Percentiles rank a stretch among this genome's conserved stretches.
phyloP scores from a whole-genome alignment of 2,113 vertebrate species.

The Gasterosteus aculeatus region DNA sequence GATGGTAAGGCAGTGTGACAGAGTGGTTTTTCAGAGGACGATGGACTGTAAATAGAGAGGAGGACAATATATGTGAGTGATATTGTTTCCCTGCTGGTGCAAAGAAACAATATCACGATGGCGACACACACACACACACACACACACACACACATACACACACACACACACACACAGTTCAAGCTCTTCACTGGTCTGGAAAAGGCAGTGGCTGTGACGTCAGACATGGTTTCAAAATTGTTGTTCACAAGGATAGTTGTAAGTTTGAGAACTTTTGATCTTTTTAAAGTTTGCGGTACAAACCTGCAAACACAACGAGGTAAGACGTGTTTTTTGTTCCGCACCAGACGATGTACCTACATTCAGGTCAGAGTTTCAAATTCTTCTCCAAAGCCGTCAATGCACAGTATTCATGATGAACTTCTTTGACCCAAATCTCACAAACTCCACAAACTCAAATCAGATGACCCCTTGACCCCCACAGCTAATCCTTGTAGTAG shows the following conservation, averaged over 20 bases:
- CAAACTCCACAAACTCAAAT: conserved; percentile 13
- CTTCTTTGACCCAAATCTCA: background rate
- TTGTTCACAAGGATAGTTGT: background rate
- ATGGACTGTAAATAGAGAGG: conserved; percentile 73
- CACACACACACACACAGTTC: conserved; percentile 15
- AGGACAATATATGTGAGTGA: conserved; percentile 28
- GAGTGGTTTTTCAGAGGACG: conserved; percentile 58
- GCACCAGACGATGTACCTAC: background rate
- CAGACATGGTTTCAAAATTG: conserved; percentile 23
- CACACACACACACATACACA: conserved; percentile 18
- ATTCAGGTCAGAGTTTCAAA: background rate
- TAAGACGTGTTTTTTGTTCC: background rate
- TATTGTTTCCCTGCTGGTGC: conserved; percentile 29
- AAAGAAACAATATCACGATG: conserved; percentile 29
- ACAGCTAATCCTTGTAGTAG: conserved; percentile 27
- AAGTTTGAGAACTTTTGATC: background rate
- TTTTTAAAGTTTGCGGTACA: background rate
- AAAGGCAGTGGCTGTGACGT: conserved; percentile 10
- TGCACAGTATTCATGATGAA: background rate
- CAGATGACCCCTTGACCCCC: conserved; percentile 38
- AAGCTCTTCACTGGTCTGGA: conserved; percentile 28
- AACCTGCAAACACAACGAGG: background rate
- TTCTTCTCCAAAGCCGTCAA: background rate
- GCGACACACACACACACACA: conserved; percentile 14
- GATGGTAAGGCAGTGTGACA: conserved; percentile 59